These are phyloP conservation scores for Metacarcinus magister DNA, from an alignment of 2,888 invertebrate species.

Conservation along the genomic window DNA sequence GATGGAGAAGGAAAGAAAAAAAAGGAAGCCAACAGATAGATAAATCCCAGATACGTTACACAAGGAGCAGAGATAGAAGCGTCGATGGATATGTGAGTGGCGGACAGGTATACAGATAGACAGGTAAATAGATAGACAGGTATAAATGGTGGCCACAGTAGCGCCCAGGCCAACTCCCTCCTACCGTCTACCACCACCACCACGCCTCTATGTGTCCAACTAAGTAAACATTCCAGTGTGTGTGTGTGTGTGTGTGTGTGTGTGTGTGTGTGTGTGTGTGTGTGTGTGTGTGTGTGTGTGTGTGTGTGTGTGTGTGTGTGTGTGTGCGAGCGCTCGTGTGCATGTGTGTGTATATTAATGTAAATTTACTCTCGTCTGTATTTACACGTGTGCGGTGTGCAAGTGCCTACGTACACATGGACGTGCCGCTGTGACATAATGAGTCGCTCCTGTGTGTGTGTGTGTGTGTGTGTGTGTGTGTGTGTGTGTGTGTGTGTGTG, in stretches of 20 bases:
- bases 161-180: not conserved
- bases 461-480: conserved; percentile 52
- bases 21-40: not conserved
- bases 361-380: not conserved
- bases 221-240: conserved; percentile 21
- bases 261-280: conserved; percentile 55
- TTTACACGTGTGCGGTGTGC: not conserved
- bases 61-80: not conserved
- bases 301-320: not conserved
- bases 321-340: not conserved
- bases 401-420: not conserved
- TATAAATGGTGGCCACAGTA: conserved; percentile 30
- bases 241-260: conserved; percentile 53
- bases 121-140: conserved; percentile 35
- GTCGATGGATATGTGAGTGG: not conserved
- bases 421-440: too few relatives aligned
- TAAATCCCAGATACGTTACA: not conserved
- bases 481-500: conserved; percentile 47
- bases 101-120: not conserved
- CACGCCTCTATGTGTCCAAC: conserved; percentile 32
- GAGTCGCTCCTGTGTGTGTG: not conserved
- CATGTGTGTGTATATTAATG: not conserved
- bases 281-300: conserved; percentile 52
- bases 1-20: not conserved
- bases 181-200: not conserved